phyloP scores from a whole-genome alignment of 2,113 vertebrate genomes.

The Ranitomeya variabilis region DNA sequence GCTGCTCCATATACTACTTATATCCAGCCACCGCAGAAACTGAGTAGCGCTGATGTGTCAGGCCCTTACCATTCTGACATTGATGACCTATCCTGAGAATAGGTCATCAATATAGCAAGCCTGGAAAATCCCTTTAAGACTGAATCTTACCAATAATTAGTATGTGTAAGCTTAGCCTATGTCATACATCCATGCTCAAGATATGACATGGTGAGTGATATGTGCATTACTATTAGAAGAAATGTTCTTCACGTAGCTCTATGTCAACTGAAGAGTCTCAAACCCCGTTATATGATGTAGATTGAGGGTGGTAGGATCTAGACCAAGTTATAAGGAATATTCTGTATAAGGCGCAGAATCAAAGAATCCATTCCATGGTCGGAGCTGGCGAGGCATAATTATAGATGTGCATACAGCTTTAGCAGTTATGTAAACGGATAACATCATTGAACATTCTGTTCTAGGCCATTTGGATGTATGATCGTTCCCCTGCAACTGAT shows the following conservation, averaged over 20 bases:
- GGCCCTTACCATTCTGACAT: too few relatives aligned
- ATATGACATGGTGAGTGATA: not conserved
- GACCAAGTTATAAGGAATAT: not conserved
- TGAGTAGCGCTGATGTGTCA: too few relatives aligned
- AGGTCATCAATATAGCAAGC: too few relatives aligned
- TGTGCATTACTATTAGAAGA: not conserved
- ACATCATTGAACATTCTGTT: not conserved
- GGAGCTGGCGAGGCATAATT: not conserved
- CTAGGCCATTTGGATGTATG: slow-evolving; percentile 3
- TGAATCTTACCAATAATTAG: not conserved
- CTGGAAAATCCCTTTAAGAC: too few relatives aligned
- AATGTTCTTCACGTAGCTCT: not conserved
- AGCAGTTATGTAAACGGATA: slow-evolving; percentile 1
- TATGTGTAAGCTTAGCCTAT: not conserved
- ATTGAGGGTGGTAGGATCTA: not conserved
- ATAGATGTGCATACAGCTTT: not conserved
- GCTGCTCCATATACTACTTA: too few relatives aligned
- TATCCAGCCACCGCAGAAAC: too few relatives aligned
- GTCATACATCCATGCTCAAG: not conserved
- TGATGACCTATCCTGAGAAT: too few relatives aligned
- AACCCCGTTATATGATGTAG: not conserved
- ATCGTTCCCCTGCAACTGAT: not conserved
- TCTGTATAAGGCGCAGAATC: not conserved
- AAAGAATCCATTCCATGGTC: not conserved
- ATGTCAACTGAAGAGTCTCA: not conserved